Percentiles rank a stretch among this genome's conserved stretches.
Evolutionary conservation across 2,888 invertebrate species (phyloP).

Genomic region (Cataglyphis altisquamis): DNA sequence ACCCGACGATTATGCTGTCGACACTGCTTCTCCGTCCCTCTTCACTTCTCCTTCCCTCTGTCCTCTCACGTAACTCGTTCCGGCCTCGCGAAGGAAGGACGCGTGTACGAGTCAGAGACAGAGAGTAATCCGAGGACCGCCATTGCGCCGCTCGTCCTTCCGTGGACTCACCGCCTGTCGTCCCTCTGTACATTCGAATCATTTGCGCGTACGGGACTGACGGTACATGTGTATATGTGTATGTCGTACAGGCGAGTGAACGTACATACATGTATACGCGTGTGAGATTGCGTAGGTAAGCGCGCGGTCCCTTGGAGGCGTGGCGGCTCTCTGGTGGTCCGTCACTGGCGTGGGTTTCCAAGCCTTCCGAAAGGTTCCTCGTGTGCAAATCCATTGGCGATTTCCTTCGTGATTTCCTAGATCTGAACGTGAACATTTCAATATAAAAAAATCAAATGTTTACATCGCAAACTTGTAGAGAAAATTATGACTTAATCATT

Average conservation of each 20-base stretch:
- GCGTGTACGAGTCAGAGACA: slow-evolving; percentile 71
- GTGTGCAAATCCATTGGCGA: slow-evolving; percentile 12
- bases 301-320: slow-evolving; percentile 81
- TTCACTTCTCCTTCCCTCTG: slow-evolving; percentile 39
- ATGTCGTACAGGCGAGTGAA: background rate
- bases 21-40: slow-evolving; percentile 77
- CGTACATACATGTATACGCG: background rate
- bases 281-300: slow-evolving; percentile 74
- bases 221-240: slow-evolving; percentile 22
- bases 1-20: slow-evolving; percentile 83
- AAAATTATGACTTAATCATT: background rate
- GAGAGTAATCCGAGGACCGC: slow-evolving; percentile 73
- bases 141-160: slow-evolving; percentile 72
- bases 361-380: slow-evolving; percentile 50
- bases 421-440: slow-evolving; percentile 1
- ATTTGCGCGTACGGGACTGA: slow-evolving; percentile 72
- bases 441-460: background rate
- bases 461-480: background rate
- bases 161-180: slow-evolving; percentile 61
- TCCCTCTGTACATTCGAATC: slow-evolving; percentile 75
- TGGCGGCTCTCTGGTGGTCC: slow-evolving; percentile 85
- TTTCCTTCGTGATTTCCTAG: background rate
- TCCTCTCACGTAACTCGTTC: background rate
- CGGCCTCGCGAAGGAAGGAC: slow-evolving; percentile 49
- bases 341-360: slow-evolving; percentile 78